A percentile compares a stretch with the other conserved stretches of the same genome.
Conservation (phyloP, 2,797 vertebrate genomes). For the Gobio occitaniae region DNA sequence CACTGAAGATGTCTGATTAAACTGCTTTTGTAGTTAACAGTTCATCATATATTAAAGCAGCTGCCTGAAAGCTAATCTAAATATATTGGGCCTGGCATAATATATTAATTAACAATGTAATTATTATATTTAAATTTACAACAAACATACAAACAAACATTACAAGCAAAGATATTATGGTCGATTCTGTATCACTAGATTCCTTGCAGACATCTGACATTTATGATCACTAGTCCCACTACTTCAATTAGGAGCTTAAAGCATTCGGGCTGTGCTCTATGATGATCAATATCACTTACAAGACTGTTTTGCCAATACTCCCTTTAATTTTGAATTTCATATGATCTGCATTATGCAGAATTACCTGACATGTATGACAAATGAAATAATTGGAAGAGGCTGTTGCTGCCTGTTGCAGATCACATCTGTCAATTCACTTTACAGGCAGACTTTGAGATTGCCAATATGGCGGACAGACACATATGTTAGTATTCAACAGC, state of each 20-base stretch:
- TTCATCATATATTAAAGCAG: background rate
- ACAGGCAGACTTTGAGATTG: background rate
- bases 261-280: background rate
- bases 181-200: background rate
- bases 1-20: too few relatives aligned
- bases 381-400: slow-evolving; percentile 9
- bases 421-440: background rate
- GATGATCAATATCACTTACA: slow-evolving; percentile 20
- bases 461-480: background rate
- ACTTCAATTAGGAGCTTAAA: background rate
- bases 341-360: background rate
- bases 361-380: background rate
- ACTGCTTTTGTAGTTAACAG: too few relatives aligned
- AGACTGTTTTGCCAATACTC: slow-evolving; percentile 11
- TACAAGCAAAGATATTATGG: background rate
- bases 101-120: background rate
- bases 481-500: background rate
- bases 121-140: background rate
- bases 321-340: background rate
- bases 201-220: background rate
- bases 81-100: too few relatives aligned
- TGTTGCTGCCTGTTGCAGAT: background rate
- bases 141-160: background rate
- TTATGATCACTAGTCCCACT: background rate
- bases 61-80: background rate